Evolutionary conservation across 2,113 vertebrate genomes (phyloP).

Genomic region (Pterocles burchelli): DNA sequence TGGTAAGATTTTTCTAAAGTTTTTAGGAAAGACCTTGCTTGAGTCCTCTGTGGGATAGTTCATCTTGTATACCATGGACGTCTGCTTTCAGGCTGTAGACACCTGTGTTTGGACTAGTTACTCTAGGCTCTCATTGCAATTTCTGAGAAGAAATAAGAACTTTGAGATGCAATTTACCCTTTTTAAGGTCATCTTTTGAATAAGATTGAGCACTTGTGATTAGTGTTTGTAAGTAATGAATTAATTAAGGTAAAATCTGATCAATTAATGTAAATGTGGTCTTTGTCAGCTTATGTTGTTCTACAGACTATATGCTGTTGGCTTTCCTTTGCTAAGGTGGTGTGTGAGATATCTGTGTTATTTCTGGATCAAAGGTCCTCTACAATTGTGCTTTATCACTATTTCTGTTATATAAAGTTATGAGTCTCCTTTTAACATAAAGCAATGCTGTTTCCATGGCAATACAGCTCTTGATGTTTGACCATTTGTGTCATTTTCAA

Average conservation of each 20-base stretch:
- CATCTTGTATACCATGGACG: background rate
- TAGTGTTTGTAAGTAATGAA: background rate
- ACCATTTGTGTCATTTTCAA: background rate
- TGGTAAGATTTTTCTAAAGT: background rate
- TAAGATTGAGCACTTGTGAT: background rate
- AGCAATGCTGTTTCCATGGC: background rate
- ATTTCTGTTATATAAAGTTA: background rate
- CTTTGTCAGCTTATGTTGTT: background rate
- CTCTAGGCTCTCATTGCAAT: background rate
- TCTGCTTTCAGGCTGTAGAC: background rate
- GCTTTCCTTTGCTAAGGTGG: background rate
- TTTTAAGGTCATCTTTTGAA: background rate
- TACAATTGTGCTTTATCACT: background rate
- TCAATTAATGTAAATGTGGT: background rate
- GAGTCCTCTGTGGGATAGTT: background rate
- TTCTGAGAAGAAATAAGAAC: background rate
- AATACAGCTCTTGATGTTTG: background rate
- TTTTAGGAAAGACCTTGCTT: background rate
- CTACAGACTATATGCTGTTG: background rate
- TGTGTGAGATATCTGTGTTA: background rate
- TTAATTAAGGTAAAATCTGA: background rate
- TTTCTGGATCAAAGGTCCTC: background rate
- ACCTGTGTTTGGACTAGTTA: background rate
- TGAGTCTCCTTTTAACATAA: background rate
- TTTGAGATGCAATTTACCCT: background rate